Evolutionary conservation across 2,113 vertebrate genomes (phyloP).

Genomic region (Peromyscus californicus): DNA sequence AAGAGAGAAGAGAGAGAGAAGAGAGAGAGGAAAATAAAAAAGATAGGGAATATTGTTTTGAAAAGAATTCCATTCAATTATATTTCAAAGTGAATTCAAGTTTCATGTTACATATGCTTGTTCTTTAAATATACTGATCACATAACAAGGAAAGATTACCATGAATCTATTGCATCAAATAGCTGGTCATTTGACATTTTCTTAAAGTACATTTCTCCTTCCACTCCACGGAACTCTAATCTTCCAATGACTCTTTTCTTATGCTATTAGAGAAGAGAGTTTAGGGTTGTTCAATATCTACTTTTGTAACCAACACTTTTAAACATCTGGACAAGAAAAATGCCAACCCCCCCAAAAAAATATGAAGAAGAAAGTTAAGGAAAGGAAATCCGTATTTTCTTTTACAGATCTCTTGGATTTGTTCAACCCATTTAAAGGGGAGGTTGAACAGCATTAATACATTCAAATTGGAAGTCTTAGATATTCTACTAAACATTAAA

Average conservation of each 20-base stretch:
- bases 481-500: background rate
- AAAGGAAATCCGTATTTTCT: background rate
- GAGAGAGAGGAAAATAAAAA: background rate
- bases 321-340: constrained; percentile 42
- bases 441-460: background rate
- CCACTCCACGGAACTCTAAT: constrained; percentile 32
- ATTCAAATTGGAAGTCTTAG: background rate
- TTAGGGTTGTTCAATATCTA: background rate
- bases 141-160: background rate
- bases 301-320: constrained; percentile 39
- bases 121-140: constrained; percentile 16
- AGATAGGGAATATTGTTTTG: no score
- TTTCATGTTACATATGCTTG: background rate
- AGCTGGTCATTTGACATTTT: background rate
- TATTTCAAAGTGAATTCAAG: constrained; percentile 44
- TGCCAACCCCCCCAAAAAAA: background rate
- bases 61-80: no score
- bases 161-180: background rate
- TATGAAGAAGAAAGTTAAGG: background rate
- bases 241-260: background rate
- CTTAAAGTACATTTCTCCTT: background rate
- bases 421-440: background rate
- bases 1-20: background rate
- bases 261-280: background rate
- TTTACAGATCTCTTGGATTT: background rate